phyloP scores from a whole-genome alignment of 2,797 vertebrate species.

The Anabacerthia variegaticeps region DNA sequence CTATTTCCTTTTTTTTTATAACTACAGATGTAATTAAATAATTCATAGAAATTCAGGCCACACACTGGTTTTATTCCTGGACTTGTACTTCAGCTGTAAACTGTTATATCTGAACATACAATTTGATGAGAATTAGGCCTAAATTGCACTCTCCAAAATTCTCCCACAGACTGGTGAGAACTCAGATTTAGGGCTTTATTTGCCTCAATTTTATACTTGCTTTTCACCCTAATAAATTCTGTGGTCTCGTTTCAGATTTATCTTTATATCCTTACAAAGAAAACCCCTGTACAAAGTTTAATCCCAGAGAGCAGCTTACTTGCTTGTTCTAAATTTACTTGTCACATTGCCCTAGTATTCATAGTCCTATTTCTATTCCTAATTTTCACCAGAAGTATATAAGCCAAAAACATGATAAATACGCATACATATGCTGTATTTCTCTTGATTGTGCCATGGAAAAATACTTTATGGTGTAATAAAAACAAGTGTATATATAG shows the following conservation, averaged over 20 bases:
- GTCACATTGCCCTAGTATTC: background rate
- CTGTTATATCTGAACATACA: background rate
- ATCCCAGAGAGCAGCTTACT: background rate
- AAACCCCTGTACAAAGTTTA: background rate
- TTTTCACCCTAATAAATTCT: background rate
- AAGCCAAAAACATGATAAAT: background rate
- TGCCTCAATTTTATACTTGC: background rate
- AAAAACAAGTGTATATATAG: slow-evolving; percentile 7
- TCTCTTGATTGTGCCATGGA: background rate
- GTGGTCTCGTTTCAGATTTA: background rate
- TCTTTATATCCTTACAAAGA: background rate
- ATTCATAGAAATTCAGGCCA: background rate
- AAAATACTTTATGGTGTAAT: slow-evolving; percentile 1
- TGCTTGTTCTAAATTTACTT: background rate
- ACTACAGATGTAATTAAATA: slow-evolving; percentile 28
- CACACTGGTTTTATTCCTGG: background rate
- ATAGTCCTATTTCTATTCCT: background rate
- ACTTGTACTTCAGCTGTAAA: background rate
- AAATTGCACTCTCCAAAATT: background rate
- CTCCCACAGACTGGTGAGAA: background rate
- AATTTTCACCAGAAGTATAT: slow-evolving; percentile 13
- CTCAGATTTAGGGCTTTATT: background rate
- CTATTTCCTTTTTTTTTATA: slow-evolving; percentile 11
- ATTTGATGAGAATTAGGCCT: background rate
- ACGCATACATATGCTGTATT: background rate